phyloP scores from a whole-genome alignment of 2,888 invertebrate genomes.

The Luperina testacea region DNA sequence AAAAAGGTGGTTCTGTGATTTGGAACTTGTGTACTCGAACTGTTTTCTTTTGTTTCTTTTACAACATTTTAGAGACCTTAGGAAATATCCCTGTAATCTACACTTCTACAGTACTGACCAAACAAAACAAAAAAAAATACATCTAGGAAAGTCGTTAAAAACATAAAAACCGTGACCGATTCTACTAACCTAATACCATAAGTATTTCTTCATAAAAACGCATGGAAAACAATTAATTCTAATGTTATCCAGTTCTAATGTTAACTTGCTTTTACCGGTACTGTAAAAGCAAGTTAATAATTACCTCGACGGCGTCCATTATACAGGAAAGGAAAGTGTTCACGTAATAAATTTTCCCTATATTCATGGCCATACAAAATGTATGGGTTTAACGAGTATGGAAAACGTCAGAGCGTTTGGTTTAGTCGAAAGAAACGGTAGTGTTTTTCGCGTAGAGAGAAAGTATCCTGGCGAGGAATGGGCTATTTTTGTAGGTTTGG shows the following conservation, averaged over 20 bases:
- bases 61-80: no score
- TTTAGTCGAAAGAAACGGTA: slow-evolving; percentile 1
- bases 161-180: neutral
- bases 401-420: slow-evolving; percentile 9
- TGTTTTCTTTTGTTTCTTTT: no score
- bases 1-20: no score
- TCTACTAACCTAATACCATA: neutral
- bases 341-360: slow-evolving; percentile 39
- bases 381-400: slow-evolving; percentile 35
- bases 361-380: slow-evolving; percentile 31
- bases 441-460: neutral
- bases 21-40: no score
- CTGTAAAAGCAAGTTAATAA: slow-evolving; percentile 23
- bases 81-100: no score
- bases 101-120: no score
- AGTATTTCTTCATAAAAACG: neutral
- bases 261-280: neutral
- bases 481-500: neutral
- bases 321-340: slow-evolving; percentile 44
- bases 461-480: neutral
- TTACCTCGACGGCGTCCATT: slow-evolving; percentile 18
- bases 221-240: slow-evolving; percentile 36
- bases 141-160: neutral
- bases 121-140: neutral
- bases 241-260: slow-evolving; percentile 11